Evolutionary conservation across 2,888 invertebrate genomes (phyloP).

Genomic region (Drosophila melanosoma): DNA sequence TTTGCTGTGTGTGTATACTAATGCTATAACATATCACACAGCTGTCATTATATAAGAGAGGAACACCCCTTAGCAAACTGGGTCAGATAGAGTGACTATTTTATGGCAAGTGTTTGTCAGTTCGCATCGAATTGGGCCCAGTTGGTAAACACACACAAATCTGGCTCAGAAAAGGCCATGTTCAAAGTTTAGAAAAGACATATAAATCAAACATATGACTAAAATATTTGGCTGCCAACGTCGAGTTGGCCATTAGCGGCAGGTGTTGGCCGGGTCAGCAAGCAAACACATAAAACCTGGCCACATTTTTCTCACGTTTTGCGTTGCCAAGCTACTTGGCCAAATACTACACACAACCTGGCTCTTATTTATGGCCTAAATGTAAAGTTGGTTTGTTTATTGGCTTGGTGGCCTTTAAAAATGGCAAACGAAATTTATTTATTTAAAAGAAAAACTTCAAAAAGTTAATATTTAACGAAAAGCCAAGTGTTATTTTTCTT

Average conservation of each 20-base stretch:
- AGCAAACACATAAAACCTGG: constrained; percentile 9
- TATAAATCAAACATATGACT: constrained; percentile 53
- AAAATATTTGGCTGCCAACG: constrained; percentile 43
- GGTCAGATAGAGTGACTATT: constrained; percentile 59
- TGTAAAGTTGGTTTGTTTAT: constrained; percentile 57
- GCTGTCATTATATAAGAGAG: constrained; percentile 68
- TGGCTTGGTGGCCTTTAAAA: constrained; percentile 29
- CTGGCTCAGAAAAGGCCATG: constrained; percentile 4
- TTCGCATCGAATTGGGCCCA: constrained; percentile 22
- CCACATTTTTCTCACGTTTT: constrained; percentile 64
- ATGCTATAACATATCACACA: constrained; percentile 69
- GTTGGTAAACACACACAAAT: constrained; percentile 4
- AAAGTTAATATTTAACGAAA: not conserved
- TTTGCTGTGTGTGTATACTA: constrained; percentile 10
- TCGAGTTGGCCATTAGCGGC: constrained; percentile 49
- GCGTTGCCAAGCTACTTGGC: constrained; percentile 42
- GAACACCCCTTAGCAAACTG: constrained; percentile 30
- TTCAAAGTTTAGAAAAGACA: constrained; percentile 24
- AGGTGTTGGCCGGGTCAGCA: constrained; percentile 50
- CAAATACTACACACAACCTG: constrained; percentile 43
- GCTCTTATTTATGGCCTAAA: constrained; percentile 64
- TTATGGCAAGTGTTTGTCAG: constrained; percentile 57
- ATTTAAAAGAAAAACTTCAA: constrained; percentile 8
- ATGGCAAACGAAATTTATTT: constrained; percentile 1
- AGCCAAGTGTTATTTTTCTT: constrained; percentile 1